Evolutionary conservation across 1,140 invertebrate species (phyloP).

Genomic region (Littorina saxatilis): DNA sequence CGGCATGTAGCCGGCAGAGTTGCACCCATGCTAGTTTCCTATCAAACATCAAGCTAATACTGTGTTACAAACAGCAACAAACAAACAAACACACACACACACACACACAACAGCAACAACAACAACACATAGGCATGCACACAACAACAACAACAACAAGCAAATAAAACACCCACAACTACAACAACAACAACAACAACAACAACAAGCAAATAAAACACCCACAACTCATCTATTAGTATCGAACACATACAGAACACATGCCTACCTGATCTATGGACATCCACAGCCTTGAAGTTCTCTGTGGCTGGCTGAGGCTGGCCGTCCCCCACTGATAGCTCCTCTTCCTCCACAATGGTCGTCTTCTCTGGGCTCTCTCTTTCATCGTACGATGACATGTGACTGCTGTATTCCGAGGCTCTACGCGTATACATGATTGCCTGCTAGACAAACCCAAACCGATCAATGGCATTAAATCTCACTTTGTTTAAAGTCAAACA

Average conservation of each 20-base stretch:
- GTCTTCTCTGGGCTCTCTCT: slow-evolving; percentile 9
- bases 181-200: neutral
- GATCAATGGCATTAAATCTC: neutral
- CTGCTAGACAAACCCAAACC: neutral
- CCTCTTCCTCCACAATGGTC: neutral
- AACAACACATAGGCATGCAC: neutral
- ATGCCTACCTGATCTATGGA: slow-evolving; percentile 32
- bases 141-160: neutral
- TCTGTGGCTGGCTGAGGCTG: slow-evolving; percentile 31
- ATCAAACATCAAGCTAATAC: no score
- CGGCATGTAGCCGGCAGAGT: no score
- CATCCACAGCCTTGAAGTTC: slow-evolving; percentile 35
- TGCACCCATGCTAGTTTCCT: no score
- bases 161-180: neutral
- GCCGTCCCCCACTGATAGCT: neutral
- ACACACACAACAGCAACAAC: neutral
- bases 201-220: neutral
- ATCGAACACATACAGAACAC: neutral
- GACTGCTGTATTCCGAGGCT: neutral
- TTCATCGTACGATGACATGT: neutral
- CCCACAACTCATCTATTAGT: neutral
- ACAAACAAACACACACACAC: neutral
- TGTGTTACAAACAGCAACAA: neutral
- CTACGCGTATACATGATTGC: neutral
- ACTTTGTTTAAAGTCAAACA: no score